Evolutionary conservation across 2,797 vertebrate species (phyloP), one percentile per base, ranked within the genome.

Genomic region (Anguilla anguilla): DNA sequence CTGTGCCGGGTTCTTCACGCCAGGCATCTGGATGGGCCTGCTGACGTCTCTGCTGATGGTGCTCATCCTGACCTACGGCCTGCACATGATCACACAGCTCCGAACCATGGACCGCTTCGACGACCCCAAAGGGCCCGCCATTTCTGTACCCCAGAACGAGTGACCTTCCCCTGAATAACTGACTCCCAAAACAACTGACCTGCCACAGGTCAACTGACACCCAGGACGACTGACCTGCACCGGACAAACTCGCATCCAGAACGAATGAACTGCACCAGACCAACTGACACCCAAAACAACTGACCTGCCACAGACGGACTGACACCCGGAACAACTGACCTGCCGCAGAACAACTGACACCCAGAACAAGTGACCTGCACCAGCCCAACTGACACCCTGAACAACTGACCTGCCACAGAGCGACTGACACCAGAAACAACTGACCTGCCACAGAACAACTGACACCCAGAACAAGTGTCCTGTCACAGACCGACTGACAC

Each of bases 31-130:
- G 98, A 98, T 98, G 98, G 98, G 98, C 17, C 95, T 98, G 88
- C 90, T 98, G 88, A 97, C 96, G 67, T 97, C 96, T 0, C 93
- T 97, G 1, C 95, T 98, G 86, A 95, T 98, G 95, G 94, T 97
- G 0, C 94, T 97, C 53, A 95, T 97, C 87, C 97, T 98, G 84
- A 97, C 97, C 86, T 98, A 97, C 0, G 97, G 97, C 72, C 94
- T 98, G 19, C 97, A 98, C 94, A 98, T 98, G 97, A 96, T 98
- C 93, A 96, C 98, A 94, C 97, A 96, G 92, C 96, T 98, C 43
- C 96, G 94, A 93, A 98, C 97, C 55, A 98, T 98, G 97, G 97
- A 98, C 94, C 97, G 97, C 51, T 98, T 98, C 2, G 97, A 98
- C 0, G 97, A 98, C 91, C 97, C 97, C 90, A 98, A 98, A 89